A percentile compares a stretch with the other conserved stretches of the same genome.
phyloP scores from a whole-genome alignment of 1,140 invertebrate genomes.

The Phocides pigmalion region DNA sequence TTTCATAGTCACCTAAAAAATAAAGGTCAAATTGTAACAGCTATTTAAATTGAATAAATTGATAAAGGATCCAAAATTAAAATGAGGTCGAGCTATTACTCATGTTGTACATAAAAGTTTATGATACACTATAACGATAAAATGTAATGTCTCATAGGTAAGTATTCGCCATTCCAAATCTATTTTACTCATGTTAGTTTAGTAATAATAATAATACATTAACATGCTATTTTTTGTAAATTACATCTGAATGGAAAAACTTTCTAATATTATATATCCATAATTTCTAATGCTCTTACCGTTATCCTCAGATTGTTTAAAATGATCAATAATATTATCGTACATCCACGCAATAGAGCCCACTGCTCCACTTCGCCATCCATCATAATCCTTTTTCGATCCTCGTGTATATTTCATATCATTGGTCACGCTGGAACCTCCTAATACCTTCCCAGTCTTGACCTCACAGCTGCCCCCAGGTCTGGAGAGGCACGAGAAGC shows the following conservation, averaged over 20 bases:
- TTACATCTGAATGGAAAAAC: too few relatives aligned
- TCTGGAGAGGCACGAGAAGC: conserved; percentile 70
- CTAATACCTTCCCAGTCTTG: conserved; percentile 83
- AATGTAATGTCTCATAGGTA: conserved; percentile 31
- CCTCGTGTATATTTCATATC: conserved; percentile 85
- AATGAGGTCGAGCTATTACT: neutral
- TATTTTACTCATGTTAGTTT: too few relatives aligned
- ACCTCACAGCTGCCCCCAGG: conserved; percentile 80
- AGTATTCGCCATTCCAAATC: too few relatives aligned
- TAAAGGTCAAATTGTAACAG: neutral
- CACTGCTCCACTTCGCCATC: conserved; percentile 80
- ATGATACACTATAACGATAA: neutral
- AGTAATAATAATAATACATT: too few relatives aligned
- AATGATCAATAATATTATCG: conserved; percentile 82
- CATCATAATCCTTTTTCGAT: conserved; percentile 82
- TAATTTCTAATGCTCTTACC: conserved; percentile 50
- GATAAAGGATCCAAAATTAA: neutral
- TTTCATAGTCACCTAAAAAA: conserved; percentile 75
- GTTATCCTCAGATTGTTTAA: conserved; percentile 84
- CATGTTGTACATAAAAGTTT: neutral
- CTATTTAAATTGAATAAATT: neutral
- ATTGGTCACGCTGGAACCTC: conserved; percentile 83
- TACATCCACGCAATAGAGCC: conserved; percentile 83
- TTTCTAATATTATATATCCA: too few relatives aligned
- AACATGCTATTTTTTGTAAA: too few relatives aligned